Evolutionary conservation across 2,888 invertebrate species (phyloP).

Genomic region (Cecidostiba fungosa): DNA sequence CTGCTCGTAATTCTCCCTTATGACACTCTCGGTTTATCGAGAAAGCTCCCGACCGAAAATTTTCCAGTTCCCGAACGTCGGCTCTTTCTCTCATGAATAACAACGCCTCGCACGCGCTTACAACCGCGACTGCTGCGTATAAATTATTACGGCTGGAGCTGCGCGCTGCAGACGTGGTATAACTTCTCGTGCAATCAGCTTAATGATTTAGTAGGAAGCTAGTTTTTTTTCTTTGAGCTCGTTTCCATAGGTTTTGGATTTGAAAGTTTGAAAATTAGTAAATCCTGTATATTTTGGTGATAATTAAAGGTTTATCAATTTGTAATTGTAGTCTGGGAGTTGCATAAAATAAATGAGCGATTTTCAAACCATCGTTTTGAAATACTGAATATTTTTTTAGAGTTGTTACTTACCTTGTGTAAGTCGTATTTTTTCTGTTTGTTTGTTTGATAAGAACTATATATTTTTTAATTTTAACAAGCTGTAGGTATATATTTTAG

Average conservation of each 20-base stretch:
- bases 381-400: no score
- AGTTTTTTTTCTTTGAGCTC: neutral
- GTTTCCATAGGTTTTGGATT: neutral
- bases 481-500: no score
- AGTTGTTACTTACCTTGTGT: no score
- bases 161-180: neutral
- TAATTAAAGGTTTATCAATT: no score
- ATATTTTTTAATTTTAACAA: no score
- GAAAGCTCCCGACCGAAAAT: conserved; percentile 27
- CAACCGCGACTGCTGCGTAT: neutral
- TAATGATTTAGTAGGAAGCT: neutral
- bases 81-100: conserved; percentile 18
- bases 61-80: conserved; percentile 18
- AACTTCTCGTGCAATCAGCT: conserved; percentile 5
- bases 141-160: conserved; percentile 37
- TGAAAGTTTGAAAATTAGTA: neutral
- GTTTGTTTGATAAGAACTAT: no score
- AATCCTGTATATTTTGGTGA: neutral
- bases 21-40: conserved; percentile 64
- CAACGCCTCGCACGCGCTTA: neutral
- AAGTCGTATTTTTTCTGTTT: no score
- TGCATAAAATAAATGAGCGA: no score
- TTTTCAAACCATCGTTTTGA: no score
- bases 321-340: no score
- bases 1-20: conserved; percentile 67